Conservation (phyloP, 2,113 vertebrate species). For the Mohoua ochrocephala region DNA sequence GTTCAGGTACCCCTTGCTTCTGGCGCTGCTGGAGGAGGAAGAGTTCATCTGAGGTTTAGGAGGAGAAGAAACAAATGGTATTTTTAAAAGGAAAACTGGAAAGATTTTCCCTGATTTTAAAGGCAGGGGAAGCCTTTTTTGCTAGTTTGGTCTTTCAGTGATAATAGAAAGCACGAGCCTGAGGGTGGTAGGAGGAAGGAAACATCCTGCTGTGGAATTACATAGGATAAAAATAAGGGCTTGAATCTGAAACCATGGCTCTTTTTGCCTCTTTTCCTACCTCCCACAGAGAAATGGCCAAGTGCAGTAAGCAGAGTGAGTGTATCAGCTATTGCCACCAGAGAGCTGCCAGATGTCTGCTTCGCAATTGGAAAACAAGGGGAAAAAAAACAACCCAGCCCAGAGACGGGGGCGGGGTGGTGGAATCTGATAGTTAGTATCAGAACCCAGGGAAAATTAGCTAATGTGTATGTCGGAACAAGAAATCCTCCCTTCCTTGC, state of each 20-base stretch:
- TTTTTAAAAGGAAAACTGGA: background rate
- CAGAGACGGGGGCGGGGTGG: background rate
- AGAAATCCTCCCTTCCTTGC: constrained; percentile 27
- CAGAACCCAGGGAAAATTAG: constrained; percentile 51
- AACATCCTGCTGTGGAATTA: background rate
- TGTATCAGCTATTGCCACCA: constrained; percentile 15
- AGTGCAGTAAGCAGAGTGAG: background rate
- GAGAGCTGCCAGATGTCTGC: constrained; percentile 51
- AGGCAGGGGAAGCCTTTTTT: background rate
- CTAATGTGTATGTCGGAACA: constrained; percentile 34
- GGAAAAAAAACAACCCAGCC: background rate
- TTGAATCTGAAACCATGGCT: background rate
- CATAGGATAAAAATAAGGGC: background rate
- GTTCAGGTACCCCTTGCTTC: background rate
- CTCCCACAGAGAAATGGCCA: constrained; percentile 31
- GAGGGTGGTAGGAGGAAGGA: background rate
- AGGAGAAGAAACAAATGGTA: background rate
- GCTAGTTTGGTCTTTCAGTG: background rate
- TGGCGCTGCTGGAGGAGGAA: background rate
- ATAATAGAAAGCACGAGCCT: background rate
- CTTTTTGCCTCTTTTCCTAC: background rate
- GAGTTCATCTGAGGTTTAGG: background rate
- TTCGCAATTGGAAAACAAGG: constrained; percentile 1
- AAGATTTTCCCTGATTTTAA: background rate
- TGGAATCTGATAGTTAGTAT: constrained; percentile 49